Conservation (phyloP, 2,113 vertebrate species). For the Mustela nigripes region DNA sequence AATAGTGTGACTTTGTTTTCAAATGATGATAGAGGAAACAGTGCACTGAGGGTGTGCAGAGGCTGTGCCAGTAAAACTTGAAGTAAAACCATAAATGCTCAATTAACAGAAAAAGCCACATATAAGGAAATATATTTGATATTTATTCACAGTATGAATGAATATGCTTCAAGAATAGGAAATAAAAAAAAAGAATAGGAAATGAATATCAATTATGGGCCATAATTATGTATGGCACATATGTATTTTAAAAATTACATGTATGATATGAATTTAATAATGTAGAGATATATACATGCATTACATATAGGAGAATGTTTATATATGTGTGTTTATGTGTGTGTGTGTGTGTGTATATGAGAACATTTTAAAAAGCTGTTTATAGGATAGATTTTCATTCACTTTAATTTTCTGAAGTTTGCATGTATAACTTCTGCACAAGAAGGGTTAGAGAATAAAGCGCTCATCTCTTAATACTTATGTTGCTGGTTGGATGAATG, state of each 20-base stretch:
- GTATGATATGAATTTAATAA: background rate
- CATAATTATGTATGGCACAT: background rate
- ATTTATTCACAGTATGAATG: conserved; percentile 28
- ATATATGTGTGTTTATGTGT: background rate
- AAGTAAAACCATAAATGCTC: background rate
- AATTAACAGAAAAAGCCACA: background rate
- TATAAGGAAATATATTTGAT: background rate
- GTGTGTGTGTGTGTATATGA: no score
- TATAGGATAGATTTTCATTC: background rate
- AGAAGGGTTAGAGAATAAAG: background rate
- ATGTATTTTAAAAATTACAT: background rate
- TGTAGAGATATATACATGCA: background rate
- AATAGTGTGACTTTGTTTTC: background rate
- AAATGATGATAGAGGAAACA: background rate
- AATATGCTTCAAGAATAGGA: background rate
- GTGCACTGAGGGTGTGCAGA: background rate
- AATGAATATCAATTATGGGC: background rate
- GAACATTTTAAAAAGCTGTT: background rate
- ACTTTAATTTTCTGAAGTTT: background rate
- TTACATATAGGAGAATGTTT: background rate
- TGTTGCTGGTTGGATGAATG: background rate
- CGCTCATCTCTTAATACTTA: background rate
- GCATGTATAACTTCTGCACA: background rate
- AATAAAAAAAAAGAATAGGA: background rate
- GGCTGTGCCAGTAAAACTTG: background rate